phyloP scores from a whole-genome alignment of 2,888 invertebrate genomes.

The Drosophila neutralis region DNA sequence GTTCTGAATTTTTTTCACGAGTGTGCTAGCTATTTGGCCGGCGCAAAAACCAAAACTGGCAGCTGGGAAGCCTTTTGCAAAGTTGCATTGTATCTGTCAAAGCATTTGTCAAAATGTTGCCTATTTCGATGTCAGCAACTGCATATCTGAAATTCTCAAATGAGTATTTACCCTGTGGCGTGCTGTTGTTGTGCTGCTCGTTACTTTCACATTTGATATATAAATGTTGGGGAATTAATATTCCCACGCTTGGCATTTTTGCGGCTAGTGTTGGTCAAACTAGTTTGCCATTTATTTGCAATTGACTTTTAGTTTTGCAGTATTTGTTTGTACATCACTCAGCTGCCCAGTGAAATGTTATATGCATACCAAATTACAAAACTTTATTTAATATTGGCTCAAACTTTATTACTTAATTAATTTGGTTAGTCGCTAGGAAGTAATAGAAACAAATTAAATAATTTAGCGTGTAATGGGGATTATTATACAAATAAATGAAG shows the following conservation, averaged over 20 bases:
- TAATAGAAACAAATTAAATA: not conserved
- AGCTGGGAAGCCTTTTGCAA: slow-evolving; percentile 42
- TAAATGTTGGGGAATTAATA: not conserved
- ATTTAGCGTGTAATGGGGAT: not conserved
- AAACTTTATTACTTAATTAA: not conserved
- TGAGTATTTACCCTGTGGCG: slow-evolving; percentile 44
- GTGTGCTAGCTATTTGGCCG: slow-evolving; percentile 4
- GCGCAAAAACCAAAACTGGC: slow-evolving; percentile 7
- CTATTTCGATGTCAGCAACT: slow-evolving; percentile 73
- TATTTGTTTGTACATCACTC: slow-evolving; percentile 36
- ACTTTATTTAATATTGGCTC: slow-evolving; percentile 16
- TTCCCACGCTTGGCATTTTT: slow-evolving; percentile 13
- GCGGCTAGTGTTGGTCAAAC: slow-evolving; percentile 42
- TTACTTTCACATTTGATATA: slow-evolving; percentile 26
- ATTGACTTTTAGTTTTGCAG: slow-evolving; percentile 35
- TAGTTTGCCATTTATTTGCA: slow-evolving; percentile 60
- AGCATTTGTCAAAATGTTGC: slow-evolving; percentile 77
- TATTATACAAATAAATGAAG: not conserved
- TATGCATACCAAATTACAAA: slow-evolving; percentile 6
- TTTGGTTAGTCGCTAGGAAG: not conserved
- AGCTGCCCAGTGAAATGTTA: slow-evolving; percentile 41
- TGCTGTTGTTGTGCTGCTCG: slow-evolving; percentile 2
- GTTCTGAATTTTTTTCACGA: not conserved
- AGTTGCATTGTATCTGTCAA: slow-evolving; percentile 66
- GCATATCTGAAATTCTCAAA: slow-evolving; percentile 63